Conservation (phyloP, 2,113 vertebrate species). For the Lota lota region DNA sequence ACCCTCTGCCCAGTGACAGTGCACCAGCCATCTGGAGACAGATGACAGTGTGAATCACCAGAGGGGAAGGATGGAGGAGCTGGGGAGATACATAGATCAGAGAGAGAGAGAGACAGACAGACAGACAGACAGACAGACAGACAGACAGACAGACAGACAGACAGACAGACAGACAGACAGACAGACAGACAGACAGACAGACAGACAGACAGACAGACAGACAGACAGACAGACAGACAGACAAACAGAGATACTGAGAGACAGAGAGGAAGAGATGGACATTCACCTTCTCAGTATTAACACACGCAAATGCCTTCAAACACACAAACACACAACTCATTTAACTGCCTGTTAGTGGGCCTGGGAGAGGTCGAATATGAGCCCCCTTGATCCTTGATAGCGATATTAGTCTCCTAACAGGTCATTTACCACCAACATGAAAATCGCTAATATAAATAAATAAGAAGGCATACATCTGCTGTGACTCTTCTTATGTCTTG, state of each 20-base stretch:
- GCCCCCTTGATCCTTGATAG: slow-evolving; percentile 56
- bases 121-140: too few species aligned
- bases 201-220: too few species aligned
- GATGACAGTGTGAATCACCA: slow-evolving; percentile 61
- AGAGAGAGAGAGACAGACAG: neutral
- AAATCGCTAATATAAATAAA: slow-evolving; percentile 20
- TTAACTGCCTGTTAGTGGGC: slow-evolving; percentile 36
- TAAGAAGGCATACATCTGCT: too few species aligned
- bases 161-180: too few species aligned
- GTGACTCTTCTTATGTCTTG: too few species aligned
- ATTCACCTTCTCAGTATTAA: too few species aligned
- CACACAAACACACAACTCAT: slow-evolving; percentile 21
- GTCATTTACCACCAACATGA: slow-evolving; percentile 46
- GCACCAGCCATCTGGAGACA: slow-evolving; percentile 65
- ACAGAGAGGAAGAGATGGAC: too few species aligned
- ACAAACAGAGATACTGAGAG: too few species aligned
- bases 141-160: too few species aligned
- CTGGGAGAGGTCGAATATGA: slow-evolving; percentile 31
- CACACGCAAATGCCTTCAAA: neutral
- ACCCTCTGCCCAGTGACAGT: slow-evolving; percentile 52
- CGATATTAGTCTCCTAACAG: slow-evolving; percentile 49
- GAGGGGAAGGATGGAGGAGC: slow-evolving; percentile 20
- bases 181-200: neutral
- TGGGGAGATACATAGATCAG: neutral
- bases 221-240: too few species aligned